These are phyloP conservation scores for Saguinus imperator DNA, from an alignment of 2,113 vertebrate genomes.

Conservation along the genomic window DNA sequence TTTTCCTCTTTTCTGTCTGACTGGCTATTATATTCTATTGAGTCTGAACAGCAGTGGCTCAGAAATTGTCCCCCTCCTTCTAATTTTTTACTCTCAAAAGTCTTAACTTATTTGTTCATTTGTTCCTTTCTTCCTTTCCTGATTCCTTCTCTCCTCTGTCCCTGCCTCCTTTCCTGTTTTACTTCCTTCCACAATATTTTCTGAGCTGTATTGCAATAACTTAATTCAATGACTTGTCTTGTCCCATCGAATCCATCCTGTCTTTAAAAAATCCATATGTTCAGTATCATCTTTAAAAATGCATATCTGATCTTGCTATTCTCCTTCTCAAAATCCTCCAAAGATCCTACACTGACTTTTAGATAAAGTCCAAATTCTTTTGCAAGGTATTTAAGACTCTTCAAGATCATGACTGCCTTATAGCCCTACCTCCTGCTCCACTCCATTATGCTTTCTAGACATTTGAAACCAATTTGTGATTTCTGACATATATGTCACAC, in stretches of 20 bases:
- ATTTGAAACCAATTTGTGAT: conserved; percentile 6
- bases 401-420: background rate
- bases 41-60: background rate
- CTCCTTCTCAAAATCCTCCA: background rate
- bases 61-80: background rate
- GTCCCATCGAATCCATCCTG: background rate
- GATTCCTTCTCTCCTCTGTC: background rate
- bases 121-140: background rate
- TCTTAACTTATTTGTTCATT: background rate
- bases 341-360: background rate
- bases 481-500: background rate
- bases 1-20: background rate
- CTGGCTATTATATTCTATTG: background rate
- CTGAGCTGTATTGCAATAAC: background rate
- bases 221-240: conserved; percentile 31
- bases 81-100: background rate
- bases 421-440: background rate
- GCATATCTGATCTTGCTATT: background rate
- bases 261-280: background rate
- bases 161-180: background rate
- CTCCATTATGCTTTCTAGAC: background rate
- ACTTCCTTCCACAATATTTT: background rate
- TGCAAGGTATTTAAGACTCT: background rate
- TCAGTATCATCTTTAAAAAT: background rate
- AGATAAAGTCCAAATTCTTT: background rate